Conservation (phyloP, 2,113 vertebrate genomes). For the pig (Sus scrofa) region DNA sequence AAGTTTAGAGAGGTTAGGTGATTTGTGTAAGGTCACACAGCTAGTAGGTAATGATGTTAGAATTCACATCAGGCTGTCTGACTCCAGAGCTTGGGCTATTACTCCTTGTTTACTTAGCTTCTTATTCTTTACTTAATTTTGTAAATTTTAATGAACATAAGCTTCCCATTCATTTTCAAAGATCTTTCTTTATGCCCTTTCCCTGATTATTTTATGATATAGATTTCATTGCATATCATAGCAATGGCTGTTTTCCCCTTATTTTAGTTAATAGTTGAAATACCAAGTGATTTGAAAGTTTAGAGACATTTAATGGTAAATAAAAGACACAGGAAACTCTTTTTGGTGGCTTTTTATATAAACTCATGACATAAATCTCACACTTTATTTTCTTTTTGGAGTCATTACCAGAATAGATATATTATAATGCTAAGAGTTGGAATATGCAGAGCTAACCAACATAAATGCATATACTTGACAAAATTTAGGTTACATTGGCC, state of each 20-base stretch:
- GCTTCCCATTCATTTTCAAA: slow-evolving; percentile 17
- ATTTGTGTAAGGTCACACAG: neutral
- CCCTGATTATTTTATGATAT: slow-evolving; percentile 1
- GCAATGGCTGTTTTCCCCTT: neutral
- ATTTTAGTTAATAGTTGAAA: slow-evolving; percentile 40
- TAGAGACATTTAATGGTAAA: neutral
- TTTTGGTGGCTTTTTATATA: slow-evolving; percentile 1
- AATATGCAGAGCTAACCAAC: neutral
- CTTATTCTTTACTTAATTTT: slow-evolving; percentile 16
- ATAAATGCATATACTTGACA: slow-evolving; percentile 19
- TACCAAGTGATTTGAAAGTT: slow-evolving; percentile 34
- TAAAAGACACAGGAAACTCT: neutral
- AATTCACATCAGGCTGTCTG: neutral
- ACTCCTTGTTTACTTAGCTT: neutral
- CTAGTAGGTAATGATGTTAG: neutral
- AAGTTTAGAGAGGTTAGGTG: neutral
- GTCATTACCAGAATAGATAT: neutral
- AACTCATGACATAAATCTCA: neutral
- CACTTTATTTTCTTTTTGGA: neutral
- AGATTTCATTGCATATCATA: neutral
- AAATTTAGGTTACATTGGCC: slow-evolving; percentile 48
- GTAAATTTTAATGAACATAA: slow-evolving; percentile 38
- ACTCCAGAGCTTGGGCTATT: neutral
- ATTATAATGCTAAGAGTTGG: slow-evolving; percentile 35
- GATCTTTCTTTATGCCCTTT: neutral